Percentiles rank a stretch among this genome's conserved stretches.
Evolutionary conservation across 2,888 invertebrate genomes (phyloP).

Genomic region (Acanthopleura granulata): DNA sequence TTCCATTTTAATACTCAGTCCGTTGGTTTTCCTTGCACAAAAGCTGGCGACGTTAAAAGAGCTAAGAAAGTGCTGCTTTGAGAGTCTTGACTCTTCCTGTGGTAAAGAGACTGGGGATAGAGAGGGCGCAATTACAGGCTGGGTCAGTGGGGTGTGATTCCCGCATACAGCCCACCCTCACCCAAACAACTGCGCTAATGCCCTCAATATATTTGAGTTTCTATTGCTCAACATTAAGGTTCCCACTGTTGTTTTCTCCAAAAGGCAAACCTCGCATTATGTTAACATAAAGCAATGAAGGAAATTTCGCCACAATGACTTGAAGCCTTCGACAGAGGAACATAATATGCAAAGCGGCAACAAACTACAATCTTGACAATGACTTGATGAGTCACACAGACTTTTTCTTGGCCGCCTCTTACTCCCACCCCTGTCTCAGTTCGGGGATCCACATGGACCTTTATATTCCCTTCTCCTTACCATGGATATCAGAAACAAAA

Average conservation of each 20-base stretch:
- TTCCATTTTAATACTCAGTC: not conserved
- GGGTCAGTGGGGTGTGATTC: too few relatives aligned
- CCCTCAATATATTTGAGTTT: conserved; percentile 12
- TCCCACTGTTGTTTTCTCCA: not conserved
- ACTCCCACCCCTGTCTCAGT: too few relatives aligned
- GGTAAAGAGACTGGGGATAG: too few relatives aligned
- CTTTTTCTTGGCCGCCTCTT: not conserved
- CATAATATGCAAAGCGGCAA: conserved; percentile 16
- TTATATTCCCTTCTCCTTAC: too few relatives aligned
- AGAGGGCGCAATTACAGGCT: too few relatives aligned
- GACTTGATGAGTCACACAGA: conserved; percentile 9
- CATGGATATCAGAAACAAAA: too few relatives aligned
- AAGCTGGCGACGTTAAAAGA: too few relatives aligned
- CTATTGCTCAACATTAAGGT: not conserved
- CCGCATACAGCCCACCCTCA: not conserved
- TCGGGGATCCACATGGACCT: too few relatives aligned
- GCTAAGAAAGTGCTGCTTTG: too few relatives aligned
- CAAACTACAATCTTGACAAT: conserved; percentile 2
- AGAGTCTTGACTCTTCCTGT: too few relatives aligned
- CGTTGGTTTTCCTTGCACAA: too few relatives aligned
- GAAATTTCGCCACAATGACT: not conserved
- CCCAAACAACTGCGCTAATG: not conserved
- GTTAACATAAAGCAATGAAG: not conserved
- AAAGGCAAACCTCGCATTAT: conserved; percentile 10
- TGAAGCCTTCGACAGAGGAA: not conserved